Percentiles rank a stretch among this genome's conserved stretches.
These are phyloP conservation scores for human DNA, from an alignment of 2,113 vertebrate species.

Conservation along the genomic window GRCh38 chr7:25308501-25309000, in stretches of 20 bases:
- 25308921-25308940: constrained; percentile 74
- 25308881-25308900: constrained; percentile 10
- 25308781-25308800: background rate
- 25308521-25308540: background rate
- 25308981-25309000: constrained; percentile 67
- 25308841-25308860: constrained; percentile 1
- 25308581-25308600: background rate
- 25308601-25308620: background rate
- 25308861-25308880: constrained; percentile 2
- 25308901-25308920: constrained; percentile 47
- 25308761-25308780: background rate
- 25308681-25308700: background rate
- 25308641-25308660: background rate
- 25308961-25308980: constrained; percentile 54
- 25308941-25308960: constrained; percentile 47
- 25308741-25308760: background rate
- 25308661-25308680: background rate
- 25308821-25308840: background rate
- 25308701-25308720: background rate
- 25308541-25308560: background rate
- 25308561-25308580: background rate
- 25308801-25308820: background rate
- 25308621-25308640: background rate
- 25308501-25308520: background rate
- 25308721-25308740: background rate